phyloP scores from a whole-genome alignment of 2,113 vertebrate genomes.

The Struthio camelus region DNA sequence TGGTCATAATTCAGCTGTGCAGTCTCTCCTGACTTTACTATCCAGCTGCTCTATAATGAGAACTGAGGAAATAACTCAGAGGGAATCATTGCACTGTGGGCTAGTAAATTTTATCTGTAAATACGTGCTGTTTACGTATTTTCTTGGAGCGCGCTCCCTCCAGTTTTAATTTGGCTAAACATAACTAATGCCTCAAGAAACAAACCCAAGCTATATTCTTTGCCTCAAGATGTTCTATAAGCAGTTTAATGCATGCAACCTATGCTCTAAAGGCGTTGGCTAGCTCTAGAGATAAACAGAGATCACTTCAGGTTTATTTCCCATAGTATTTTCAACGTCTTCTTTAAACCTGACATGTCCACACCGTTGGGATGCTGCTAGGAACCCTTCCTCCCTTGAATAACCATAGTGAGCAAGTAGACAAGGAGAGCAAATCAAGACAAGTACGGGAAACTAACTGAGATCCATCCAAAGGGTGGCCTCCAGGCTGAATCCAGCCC shows the following conservation, averaged over 20 bases:
- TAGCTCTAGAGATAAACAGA: not conserved
- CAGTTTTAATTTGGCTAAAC: constrained; percentile 10
- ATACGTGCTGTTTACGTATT: not conserved
- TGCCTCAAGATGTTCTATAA: not conserved
- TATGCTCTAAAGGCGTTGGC: not conserved
- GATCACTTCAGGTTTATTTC: not conserved
- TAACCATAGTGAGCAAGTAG: not conserved
- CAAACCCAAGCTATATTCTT: not conserved
- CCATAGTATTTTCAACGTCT: not conserved
- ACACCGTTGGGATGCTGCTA: not conserved
- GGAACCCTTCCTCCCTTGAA: not conserved
- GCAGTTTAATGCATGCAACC: not conserved
- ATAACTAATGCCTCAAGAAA: constrained; percentile 18
- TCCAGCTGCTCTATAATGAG: constrained; percentile 19
- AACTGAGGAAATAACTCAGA: constrained; percentile 41
- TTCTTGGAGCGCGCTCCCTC: not conserved
- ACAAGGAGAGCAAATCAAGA: not conserved
- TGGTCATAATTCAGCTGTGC: constrained; percentile 9
- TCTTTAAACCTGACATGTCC: not conserved
- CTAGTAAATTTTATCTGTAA: constrained; percentile 34
- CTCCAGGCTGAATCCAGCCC: not conserved
- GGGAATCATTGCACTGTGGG: constrained; percentile 1
- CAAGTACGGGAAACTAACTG: not conserved
- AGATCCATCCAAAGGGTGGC: not conserved
- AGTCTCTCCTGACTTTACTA: constrained; percentile 25